Base-by-base conservation (phyloP, 2,888 invertebrate genomes). In the Entomobrya proxima region DNA sequence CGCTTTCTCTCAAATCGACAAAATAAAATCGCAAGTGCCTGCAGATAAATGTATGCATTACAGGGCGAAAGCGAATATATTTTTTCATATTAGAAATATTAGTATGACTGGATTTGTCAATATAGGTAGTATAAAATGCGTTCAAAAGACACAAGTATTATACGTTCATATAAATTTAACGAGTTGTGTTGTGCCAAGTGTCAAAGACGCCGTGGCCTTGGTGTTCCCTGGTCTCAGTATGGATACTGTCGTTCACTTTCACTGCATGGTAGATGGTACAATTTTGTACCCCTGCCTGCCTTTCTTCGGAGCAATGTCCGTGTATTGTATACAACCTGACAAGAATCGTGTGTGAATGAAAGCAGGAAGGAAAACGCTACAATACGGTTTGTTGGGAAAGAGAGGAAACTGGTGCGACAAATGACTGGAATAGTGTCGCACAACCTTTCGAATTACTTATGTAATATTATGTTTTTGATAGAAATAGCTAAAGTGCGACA, bases 111-210 rank as follows among this genome's bases (percentile, higher is more conserved):
- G 18, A 50, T 47, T 47, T 72, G 30, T 72, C n/a, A 21, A 67
- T 47, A 21, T n/a, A n/a, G n/a, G n/a, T n/a, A n/a, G n/a, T n/a
- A n/a, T n/a, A n/a, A 64, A 21, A 67, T 24, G n/a, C 40, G 37
- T 40, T 67, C 13, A 11, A 67, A 61, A n/a, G n/a, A n/a, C n/a
- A n/a, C n/a, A 72, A 72, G 75, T 61, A 74, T 21, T 21, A 40
- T 24, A 64, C 5, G 24, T 24, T 75, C 50, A 76, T 69, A 81
- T 81, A 58, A 84, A 84, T 76, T 64, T 82, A 75, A 75, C 58
- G 37, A 64, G 61, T 52, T 69, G 85, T 80, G 80, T 74, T 85
- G 85, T 80, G 81, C 86, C 80, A 86, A 86, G 76, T 86, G 81
- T 75, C 75, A 81, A 64, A 83, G 64, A 83, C 21, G 32, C 47